Conservation (phyloP, 2,797 vertebrate species). For the Clarias pachynema region DNA sequence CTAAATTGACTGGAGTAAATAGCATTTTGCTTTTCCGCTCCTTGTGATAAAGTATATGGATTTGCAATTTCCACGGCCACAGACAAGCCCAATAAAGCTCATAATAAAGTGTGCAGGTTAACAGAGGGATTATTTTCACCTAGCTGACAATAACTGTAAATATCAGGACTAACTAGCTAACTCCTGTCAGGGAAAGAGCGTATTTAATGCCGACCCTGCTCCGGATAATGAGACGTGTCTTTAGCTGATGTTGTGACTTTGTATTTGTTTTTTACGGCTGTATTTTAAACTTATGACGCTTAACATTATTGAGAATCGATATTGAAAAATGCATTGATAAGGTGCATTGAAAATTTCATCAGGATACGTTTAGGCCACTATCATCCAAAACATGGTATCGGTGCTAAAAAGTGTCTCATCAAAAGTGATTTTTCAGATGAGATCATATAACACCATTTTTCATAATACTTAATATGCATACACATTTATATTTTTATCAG, state of each 20-base stretch:
- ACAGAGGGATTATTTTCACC: slow-evolving; percentile 58
- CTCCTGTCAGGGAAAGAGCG: slow-evolving; percentile 22
- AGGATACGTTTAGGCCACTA: slow-evolving; percentile 52
- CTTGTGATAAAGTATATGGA: slow-evolving; percentile 64
- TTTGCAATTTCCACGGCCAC: slow-evolving; percentile 62
- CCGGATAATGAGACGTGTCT: slow-evolving; percentile 32
- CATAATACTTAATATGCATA: too few relatives aligned
- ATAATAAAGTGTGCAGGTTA: slow-evolving; percentile 61
- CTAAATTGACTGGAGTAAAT: slow-evolving; percentile 61
- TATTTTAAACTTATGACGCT: slow-evolving; percentile 54
- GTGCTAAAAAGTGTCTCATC: too few relatives aligned
- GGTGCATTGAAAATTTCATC: slow-evolving; percentile 53
- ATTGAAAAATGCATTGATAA: slow-evolving; percentile 37
- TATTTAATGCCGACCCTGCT: slow-evolving; percentile 42
- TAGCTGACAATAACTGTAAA: slow-evolving; percentile 58
- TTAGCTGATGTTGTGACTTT: slow-evolving; percentile 12
- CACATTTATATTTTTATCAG: too few relatives aligned
- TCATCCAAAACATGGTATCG: neutral
- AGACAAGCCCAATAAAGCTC: slow-evolving; percentile 64
- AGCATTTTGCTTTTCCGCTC: slow-evolving; percentile 55
- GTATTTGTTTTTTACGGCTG: slow-evolving; percentile 56
- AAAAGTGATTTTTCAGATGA: too few relatives aligned
- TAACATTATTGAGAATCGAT: slow-evolving; percentile 60
- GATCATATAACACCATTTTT: too few relatives aligned
- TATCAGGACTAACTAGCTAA: slow-evolving; percentile 57